Conservation (phyloP, 2,797 vertebrate genomes). For the Pampus argenteus region DNA sequence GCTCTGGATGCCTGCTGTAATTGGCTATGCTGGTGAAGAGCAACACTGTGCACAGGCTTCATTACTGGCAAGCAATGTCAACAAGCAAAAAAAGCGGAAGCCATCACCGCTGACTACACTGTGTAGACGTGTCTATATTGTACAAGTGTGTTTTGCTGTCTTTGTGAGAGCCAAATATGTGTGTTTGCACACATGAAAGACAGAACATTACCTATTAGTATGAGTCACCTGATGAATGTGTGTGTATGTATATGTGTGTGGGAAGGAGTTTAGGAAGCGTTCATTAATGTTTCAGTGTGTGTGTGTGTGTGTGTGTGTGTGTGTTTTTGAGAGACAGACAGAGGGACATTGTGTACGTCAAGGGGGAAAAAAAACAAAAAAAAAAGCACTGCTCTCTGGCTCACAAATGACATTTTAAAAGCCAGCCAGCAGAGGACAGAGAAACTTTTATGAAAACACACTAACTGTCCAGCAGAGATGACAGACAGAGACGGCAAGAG, state of each 20-base stretch:
- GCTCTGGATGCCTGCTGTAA: constrained; percentile 61
- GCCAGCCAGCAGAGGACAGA: constrained; percentile 68
- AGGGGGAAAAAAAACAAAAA: constrained; percentile 12
- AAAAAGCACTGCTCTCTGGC: constrained; percentile 38
- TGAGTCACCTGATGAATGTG: constrained; percentile 39
- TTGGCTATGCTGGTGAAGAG: constrained; percentile 61
- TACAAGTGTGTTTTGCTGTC: constrained; percentile 23
- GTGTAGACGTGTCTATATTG: constrained; percentile 18
- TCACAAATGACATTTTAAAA: constrained; percentile 83
- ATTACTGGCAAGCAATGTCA: constrained; percentile 65
- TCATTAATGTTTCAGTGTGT: constrained; percentile 37
- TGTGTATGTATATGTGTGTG: constrained; percentile 14
- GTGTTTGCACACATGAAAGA: constrained; percentile 8
- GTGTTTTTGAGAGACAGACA: constrained; percentile 47
- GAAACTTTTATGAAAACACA: constrained; percentile 78
- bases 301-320: constrained; percentile 39
- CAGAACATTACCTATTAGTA: constrained; percentile 17
- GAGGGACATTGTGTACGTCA: constrained; percentile 43
- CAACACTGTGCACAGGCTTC: constrained; percentile 56
- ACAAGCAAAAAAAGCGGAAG: constrained; percentile 45
- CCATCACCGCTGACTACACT: constrained; percentile 33
- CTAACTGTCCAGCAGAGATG: constrained; percentile 70
- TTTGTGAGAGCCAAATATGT: constrained; percentile 32
- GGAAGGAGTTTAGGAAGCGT: constrained; percentile 21
- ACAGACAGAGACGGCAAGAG: constrained; percentile 51